Percentiles rank a stretch among this genome's conserved stretches.
Evolutionary conservation across 2,797 vertebrate genomes (phyloP).

Genomic region (Monodelphis domestica): DNA sequence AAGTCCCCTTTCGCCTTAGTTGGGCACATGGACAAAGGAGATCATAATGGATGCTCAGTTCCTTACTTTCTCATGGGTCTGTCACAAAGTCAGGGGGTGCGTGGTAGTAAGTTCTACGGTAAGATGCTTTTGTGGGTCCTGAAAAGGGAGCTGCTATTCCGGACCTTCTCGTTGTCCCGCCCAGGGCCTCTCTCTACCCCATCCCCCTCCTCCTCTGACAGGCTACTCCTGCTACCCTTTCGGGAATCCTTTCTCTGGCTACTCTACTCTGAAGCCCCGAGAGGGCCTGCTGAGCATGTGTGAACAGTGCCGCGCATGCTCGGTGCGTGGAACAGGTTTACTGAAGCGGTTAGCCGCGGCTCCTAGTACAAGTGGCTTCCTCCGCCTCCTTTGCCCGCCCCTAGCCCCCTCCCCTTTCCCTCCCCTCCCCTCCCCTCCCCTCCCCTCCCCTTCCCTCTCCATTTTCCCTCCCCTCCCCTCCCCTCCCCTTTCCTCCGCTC

Average conservation of each 20-base stretch:
- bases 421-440: not conserved
- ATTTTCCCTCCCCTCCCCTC: not conserved
- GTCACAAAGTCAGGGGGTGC: conserved; percentile 32
- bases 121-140: conserved; percentile 17
- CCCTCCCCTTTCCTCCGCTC: not conserved
- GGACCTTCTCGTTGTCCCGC: not conserved
- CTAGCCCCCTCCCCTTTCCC: not conserved
- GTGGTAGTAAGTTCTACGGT: not conserved
- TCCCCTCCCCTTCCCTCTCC: not conserved
- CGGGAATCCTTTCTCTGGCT: not conserved
- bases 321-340: conserved; percentile 64
- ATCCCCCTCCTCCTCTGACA: not conserved
- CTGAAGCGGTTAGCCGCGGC: not conserved
- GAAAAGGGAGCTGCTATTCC: not conserved
- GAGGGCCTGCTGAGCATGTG: conserved; percentile 74
- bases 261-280: not conserved
- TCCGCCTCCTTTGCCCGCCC: conserved; percentile 19
- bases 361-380: conserved; percentile 60
- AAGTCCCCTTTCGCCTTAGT: conserved; percentile 3
- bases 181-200: not conserved
- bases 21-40: conserved; percentile 6
- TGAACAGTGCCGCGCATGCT: conserved; percentile 72
- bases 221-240: not conserved
- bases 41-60: conserved; percentile 12
- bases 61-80: not conserved